Conservation (phyloP, 2,797 vertebrate genomes). For the Mus minutoides region DNA sequence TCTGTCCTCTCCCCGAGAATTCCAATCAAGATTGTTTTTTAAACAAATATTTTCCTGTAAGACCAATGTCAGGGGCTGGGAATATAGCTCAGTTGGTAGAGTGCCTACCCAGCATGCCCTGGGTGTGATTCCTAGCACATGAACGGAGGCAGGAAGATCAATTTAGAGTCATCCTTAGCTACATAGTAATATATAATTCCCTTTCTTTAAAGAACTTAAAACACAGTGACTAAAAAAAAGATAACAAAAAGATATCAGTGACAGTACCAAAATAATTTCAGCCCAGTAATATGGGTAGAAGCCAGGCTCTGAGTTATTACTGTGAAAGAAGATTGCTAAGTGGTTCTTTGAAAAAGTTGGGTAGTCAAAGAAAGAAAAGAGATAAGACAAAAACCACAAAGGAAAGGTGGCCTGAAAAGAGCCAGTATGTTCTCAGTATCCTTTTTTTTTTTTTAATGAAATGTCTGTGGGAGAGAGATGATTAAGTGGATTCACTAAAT, state of each 20-base stretch:
- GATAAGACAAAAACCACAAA: conserved; percentile 16
- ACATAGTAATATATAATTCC: not conserved
- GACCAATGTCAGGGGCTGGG: not conserved
- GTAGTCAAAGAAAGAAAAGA: not conserved
- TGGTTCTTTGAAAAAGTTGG: conserved; percentile 22
- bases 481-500: not conserved
- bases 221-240: conserved; percentile 32
- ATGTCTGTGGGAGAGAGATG: not conserved
- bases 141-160: not conserved
- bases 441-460: conserved; percentile 37
- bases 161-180: not conserved
- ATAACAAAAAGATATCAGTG: conserved; percentile 48
- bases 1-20: conserved; percentile 58
- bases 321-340: not conserved
- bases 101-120: not conserved
- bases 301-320: not conserved
- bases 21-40: conserved; percentile 53
- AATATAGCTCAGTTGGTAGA: not conserved
- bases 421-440: not conserved
- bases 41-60: conserved; percentile 32
- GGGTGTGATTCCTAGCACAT: not conserved
- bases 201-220: not conserved
- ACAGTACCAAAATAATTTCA: conserved; percentile 50
- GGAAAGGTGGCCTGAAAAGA: not conserved
- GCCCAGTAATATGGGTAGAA: not conserved